Base-by-base conservation (phyloP, 2,888 invertebrate genomes). In the Dicyrtomina minuta region DNA sequence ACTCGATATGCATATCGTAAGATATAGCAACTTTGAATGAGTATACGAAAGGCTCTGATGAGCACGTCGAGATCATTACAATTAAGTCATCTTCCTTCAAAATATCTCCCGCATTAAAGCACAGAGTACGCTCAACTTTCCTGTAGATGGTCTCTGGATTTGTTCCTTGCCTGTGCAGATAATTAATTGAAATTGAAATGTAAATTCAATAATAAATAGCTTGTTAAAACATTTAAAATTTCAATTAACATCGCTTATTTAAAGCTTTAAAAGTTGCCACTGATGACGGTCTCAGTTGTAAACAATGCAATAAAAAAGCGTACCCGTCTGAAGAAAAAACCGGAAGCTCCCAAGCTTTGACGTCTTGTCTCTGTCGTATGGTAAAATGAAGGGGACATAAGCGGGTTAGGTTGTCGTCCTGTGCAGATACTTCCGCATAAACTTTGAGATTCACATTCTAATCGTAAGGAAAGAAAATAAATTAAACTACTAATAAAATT, bases 361-460 rank as follows among this genome's bases (percentile, higher is more conserved):
- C 66, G 41, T 70, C 70, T 41, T 66, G 39, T n/a, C 41, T n/a
- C 49, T 70, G 70, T 2, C 61, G 27, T n/a, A 70, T 61, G 2
- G 67, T 70, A 33, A 70, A 70, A 10, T 67, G 55, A 1, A 70
- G 46, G 10, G 70, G 70, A 60, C 66, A 70, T 33, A 33, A 41
- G 4, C 17, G 10, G n/a, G 58, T 66, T 15, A 66, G 12, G 3
- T 55, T 17, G 33, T 66, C 66, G 27, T 33, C 51, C 13, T 53
- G 3, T 17, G 51, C 53, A 33, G 33, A 39, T 13, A 65, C 64
- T 53, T 65, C 64, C 17, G 64, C 64, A 33, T 51, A 65, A 3
- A 65, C 64, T 65, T 65, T 65, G 53, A 65, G 41, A 51, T 51
- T 65, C 22, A 53, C 64, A 53, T 51, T 53, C 64, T 65, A 39